Evolutionary conservation across 2,888 invertebrate genomes (phyloP).

Genomic region (Nineta flava): DNA sequence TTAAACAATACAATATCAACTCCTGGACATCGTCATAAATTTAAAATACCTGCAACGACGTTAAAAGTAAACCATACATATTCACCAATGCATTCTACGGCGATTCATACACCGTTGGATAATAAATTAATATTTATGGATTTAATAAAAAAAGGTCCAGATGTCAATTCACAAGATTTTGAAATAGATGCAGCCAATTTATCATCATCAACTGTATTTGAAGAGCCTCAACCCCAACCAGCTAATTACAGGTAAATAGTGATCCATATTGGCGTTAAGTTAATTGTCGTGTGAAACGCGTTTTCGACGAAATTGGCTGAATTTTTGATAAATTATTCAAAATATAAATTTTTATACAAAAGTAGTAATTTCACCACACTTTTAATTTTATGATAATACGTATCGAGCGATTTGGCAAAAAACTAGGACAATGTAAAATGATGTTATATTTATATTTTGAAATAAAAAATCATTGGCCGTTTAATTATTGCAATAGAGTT

Average conservation of each 20-base stretch:
- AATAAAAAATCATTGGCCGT: too few relatives aligned
- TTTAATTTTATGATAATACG: too few relatives aligned
- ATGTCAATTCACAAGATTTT: background rate
- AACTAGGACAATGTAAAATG: too few relatives aligned
- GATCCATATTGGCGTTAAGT: too few relatives aligned
- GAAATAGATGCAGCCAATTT: background rate
- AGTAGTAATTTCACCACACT: too few relatives aligned
- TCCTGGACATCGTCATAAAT: background rate
- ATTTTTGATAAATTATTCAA: too few relatives aligned
- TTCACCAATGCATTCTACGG: background rate
- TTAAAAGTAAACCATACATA: background rate
- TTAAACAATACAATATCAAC: background rate
- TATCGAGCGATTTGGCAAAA: too few relatives aligned
- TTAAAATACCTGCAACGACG: background rate
- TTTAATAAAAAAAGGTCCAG: background rate
- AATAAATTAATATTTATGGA: background rate
- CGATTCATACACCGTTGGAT: background rate
- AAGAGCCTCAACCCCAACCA: background rate
- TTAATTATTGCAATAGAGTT: too few relatives aligned
- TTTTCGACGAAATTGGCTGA: too few relatives aligned
- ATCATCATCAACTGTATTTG: background rate
- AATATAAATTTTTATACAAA: too few relatives aligned
- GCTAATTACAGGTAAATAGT: background rate
- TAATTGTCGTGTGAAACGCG: too few relatives aligned
- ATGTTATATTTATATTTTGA: too few relatives aligned